Conservation (phyloP, 2,113 vertebrate genomes). For the Chiloscyllium plagiosum region DNA sequence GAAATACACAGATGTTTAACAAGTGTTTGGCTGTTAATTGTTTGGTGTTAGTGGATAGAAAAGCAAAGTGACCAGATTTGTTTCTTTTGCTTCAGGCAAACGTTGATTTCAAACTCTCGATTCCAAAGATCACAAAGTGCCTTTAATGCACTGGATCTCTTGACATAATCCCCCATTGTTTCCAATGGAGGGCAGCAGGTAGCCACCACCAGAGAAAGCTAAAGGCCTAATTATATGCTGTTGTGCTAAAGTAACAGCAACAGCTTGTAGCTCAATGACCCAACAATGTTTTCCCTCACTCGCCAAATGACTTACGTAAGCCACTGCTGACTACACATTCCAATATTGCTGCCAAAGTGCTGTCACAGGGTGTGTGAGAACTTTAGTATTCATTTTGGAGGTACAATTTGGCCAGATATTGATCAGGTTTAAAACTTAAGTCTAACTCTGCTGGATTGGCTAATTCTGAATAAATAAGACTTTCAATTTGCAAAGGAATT, state of each 20-base stretch:
- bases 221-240: neutral
- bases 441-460: neutral
- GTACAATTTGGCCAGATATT: neutral
- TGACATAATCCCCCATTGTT: neutral
- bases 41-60: neutral
- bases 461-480: neutral
- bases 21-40: neutral
- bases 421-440: neutral
- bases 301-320: neutral
- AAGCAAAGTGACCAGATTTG: neutral
- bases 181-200: constrained; percentile 8
- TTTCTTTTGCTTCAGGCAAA: neutral
- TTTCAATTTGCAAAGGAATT: neutral
- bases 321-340: neutral
- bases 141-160: neutral
- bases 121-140: neutral
- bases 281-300: neutral
- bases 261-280: neutral
- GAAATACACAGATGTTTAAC: neutral
- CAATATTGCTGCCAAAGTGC: neutral
- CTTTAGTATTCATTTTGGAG: neutral
- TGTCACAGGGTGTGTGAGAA: constrained; percentile 12
- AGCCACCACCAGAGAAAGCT: neutral
- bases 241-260: neutral
- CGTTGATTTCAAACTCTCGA: neutral